phyloP scores from a whole-genome alignment of 2,797 vertebrate species.

The Channallabes apus region DNA sequence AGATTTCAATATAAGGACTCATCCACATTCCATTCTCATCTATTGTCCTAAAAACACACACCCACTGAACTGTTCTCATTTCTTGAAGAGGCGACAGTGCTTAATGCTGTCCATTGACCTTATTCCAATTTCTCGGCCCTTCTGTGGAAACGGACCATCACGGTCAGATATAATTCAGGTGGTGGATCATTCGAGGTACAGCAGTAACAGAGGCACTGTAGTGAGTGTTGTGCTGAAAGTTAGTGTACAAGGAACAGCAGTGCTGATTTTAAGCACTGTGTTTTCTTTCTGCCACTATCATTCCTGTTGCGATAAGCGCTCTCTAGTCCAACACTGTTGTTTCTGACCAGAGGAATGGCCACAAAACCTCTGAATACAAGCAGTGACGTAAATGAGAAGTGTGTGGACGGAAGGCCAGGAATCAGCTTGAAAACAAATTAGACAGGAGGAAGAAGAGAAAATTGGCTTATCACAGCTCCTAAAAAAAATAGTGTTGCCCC shows the following conservation, averaged over 20 bases:
- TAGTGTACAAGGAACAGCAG: not conserved
- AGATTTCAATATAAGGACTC: conserved; percentile 2
- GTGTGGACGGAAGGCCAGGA: not conserved
- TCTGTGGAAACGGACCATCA: too few species aligned
- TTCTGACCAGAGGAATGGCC: not conserved
- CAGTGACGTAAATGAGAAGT: not conserved
- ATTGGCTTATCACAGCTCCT: not conserved
- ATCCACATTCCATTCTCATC: conserved; percentile 1
- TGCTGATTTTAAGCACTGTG: not conserved
- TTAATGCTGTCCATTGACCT: not conserved
- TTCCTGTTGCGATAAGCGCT: not conserved
- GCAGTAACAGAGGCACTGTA: not conserved
- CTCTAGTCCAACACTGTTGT: not conserved
- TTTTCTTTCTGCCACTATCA: not conserved
- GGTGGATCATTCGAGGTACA: not conserved
- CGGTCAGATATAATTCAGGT: not conserved
- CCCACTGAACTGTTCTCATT: not conserved
- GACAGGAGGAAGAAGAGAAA: not conserved
- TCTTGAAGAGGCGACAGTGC: not conserved
- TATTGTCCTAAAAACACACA: conserved; percentile 19
- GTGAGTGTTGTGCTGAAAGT: not conserved
- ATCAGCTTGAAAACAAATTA: not conserved
- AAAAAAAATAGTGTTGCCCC: not conserved
- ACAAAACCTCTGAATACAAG: not conserved
- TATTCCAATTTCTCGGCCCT: not conserved